Conservation (phyloP, 2,888 invertebrate species). For the Chymomyza caudatula region DNA sequence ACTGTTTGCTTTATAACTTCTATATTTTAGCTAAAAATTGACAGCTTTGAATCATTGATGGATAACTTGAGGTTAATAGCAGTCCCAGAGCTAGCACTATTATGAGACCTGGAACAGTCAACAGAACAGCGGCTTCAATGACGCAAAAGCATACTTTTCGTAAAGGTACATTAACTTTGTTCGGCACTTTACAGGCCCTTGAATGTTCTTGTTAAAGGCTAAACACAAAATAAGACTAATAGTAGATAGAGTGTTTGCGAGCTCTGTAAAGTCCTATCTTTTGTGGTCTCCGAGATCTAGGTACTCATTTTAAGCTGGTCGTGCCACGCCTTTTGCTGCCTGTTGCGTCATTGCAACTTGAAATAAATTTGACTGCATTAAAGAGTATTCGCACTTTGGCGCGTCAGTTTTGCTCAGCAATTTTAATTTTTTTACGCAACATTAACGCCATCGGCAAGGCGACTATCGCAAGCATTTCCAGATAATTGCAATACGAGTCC, state of each 20-base stretch:
- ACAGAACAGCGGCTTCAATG: not conserved
- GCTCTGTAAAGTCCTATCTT: too few relatives aligned
- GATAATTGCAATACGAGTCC: constrained; percentile 60
- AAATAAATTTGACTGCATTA: too few relatives aligned
- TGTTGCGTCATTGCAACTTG: too few relatives aligned
- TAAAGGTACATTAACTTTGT: too few relatives aligned
- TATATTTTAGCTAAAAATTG: not conserved
- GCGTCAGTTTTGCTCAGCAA: not conserved
- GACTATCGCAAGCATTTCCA: constrained; percentile 1
- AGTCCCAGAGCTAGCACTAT: constrained; percentile 55
- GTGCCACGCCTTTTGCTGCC: too few relatives aligned
- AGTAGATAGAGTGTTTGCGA: too few relatives aligned
- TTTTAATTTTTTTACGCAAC: not conserved
- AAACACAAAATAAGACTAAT: too few relatives aligned
- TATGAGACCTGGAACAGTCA: constrained; percentile 23
- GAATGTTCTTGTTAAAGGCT: too few relatives aligned
- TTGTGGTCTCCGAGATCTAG: too few relatives aligned
- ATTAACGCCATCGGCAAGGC: not conserved
- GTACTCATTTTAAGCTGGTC: too few relatives aligned
- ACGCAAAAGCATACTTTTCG: not conserved
- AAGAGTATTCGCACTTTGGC: not conserved
- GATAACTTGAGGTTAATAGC: not conserved
- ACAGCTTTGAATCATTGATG: not conserved
- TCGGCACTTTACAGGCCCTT: too few relatives aligned
- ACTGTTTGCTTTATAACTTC: not conserved